Evolutionary conservation across 2,113 vertebrate genomes (phyloP), one percentile per base, ranked within the genome.

Genomic region (Coregonus clupeaformis): DNA sequence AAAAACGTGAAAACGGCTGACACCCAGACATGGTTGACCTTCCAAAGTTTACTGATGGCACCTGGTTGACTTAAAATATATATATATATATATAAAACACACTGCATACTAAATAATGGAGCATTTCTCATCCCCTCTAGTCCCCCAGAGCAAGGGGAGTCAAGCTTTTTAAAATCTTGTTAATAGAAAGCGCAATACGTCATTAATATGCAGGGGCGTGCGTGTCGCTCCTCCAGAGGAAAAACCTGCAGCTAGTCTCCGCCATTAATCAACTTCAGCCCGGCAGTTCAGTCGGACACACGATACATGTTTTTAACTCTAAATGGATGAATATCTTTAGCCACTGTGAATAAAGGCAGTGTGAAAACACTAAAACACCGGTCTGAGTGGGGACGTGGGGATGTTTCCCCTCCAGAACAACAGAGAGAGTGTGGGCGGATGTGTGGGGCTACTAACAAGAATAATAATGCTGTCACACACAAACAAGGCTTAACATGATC

Each of bases 191-290:
- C 84, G 85, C 95, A 95, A 94, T 95, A 94, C 96, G 95, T 97
- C 95, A 96, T 98, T 98, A 99, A 98, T 98, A 98, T 98, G 97
- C 97, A 96, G 97, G 94, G 95, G 93, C 94, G 94, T 94, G 94
- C 80, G 86, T 94, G 95, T 94, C 93, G 94, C 97, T 97, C 94
- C 96, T 98, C 95, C 94, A 97, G 92, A 90, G 89, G 95, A 94
- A 95, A 96, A 97, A 95, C 95, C 94, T 93, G 96, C 94, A 97
- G 97, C 95, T 94, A 96, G 94, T 93, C 96, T 97, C 95, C 92
- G 94, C 94, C 97, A 98, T 99, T 99, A 99, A 99, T 99, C 98
- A 99, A 97, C 95, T 98, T 98, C 96, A 98, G 96, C 93, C 94
- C 93, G 94, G 95, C 96, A 97, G 96, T 97, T 96, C 90, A 91